Conservation (phyloP, 2,113 vertebrate species). For the Carlito syrichta region DNA sequence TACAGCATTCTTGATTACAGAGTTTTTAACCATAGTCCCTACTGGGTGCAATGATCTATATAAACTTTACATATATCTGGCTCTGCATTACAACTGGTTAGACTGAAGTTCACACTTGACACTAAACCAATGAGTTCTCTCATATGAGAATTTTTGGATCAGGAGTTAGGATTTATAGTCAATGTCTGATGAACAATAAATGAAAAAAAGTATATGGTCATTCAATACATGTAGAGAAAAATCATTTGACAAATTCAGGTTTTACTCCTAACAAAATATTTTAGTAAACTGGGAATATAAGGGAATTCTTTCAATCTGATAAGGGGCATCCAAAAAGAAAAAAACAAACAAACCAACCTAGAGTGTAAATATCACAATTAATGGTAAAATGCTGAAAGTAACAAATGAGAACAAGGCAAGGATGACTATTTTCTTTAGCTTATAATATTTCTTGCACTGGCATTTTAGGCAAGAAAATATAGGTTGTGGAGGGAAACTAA, state of each 20-base stretch:
- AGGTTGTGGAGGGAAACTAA: fast-evolving
- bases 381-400: neutral
- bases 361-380: neutral
- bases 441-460: neutral
- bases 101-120: neutral
- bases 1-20: neutral
- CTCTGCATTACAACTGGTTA: neutral
- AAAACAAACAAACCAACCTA: too few relatives aligned
- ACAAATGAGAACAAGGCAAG: neutral
- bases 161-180: neutral
- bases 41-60: neutral
- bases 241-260: neutral
- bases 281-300: neutral
- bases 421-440: neutral
- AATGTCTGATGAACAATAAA: neutral
- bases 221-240: neutral
- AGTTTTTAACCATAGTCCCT: neutral
- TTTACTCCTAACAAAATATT: neutral
- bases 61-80: neutral
- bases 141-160: neutral
- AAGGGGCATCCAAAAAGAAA: neutral
- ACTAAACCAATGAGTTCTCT: neutral
- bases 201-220: neutral
- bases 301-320: neutral
- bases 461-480: neutral